Base-by-base conservation (phyloP, 2,888 invertebrate genomes). In the Polietes domitor region DNA sequence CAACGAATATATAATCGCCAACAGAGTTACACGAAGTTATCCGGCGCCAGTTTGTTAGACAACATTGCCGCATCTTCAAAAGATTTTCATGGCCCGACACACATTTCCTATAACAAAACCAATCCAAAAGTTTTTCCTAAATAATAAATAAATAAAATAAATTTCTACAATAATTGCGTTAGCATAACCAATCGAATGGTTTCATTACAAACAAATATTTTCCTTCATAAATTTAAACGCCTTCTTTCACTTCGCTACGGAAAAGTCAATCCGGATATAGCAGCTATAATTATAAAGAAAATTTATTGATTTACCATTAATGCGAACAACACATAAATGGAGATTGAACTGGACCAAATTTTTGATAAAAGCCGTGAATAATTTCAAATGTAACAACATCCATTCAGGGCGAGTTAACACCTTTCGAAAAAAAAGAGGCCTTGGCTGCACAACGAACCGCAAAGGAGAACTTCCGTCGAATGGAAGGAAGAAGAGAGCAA, bases 351-450 rank as follows among this genome's bases (percentile, higher is more conserved):
- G 37, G 15, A 76, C 4, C 3, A 43, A 15, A 21, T 68, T 21
- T 61, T 68, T 24, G 55, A 7, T 17, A 77, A 80, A 70, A 77
- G 28, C 78, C 84, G 47, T 81, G 75, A 81, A 81, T 79, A 79
- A 84, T 84, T 53, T 72, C 4, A 6, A 53, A 21, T 65, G 19
- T 9, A 47, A 76, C 50, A 76, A 76, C 50, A 77, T 21, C 17
- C 28, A 72, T 32, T 37, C 12, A 9, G 41, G 63, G 19, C 32
- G 61, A 71, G 58, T 83, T 80, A 73, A 80, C 80, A 80, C 80
- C 80, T 80, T 17, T 41, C 19, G 28, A 10, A 70, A 50, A n/a
- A n/a, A n/a, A n/a, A n/a, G n/a, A n/a, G n/a, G n/a, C n/a, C n/a
- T 21, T 1, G 28, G 10, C 41, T 7, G 2, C 61, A 76, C 9